Evolutionary conservation across 2,888 invertebrate genomes (phyloP).

Genomic region (Xestia rhomboidea): DNA sequence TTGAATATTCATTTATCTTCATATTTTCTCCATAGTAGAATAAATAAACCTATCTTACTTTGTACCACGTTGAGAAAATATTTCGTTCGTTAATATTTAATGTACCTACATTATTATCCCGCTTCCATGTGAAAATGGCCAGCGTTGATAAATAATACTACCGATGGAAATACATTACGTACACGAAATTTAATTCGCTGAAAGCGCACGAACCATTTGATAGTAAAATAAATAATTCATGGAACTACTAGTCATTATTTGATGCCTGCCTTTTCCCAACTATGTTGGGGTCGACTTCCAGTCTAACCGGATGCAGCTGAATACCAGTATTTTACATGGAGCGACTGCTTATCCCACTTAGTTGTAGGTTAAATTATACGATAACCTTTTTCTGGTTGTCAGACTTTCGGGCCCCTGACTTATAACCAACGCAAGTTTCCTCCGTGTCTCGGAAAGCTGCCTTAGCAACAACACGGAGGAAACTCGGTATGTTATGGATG

Average conservation of each 20-base stretch:
- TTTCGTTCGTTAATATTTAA: not conserved
- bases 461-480: too few relatives aligned
- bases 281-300: not conserved
- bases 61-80: not conserved
- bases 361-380: not conserved
- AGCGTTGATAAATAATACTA: not conserved
- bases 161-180: conserved; percentile 4
- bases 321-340: not conserved
- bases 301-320: not conserved
- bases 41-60: not conserved
- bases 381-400: not conserved
- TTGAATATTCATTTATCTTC: not conserved
- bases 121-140: not conserved
- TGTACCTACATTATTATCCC: not conserved
- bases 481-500: too few relatives aligned
- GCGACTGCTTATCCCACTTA: not conserved
- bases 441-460: too few relatives aligned
- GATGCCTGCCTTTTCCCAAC: not conserved
- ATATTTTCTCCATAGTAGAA: not conserved
- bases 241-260: not conserved
- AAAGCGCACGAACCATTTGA: conserved; percentile 8
- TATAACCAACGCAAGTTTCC: too few relatives aligned
- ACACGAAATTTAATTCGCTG: not conserved
- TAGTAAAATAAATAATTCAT: conserved; percentile 35
- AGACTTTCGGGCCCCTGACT: not conserved